A percentile compares a stretch with the other conserved stretches of the same genome.
Conservation (phyloP, 1,140 invertebrate species). For the Tachypleus tridentatus region DNA sequence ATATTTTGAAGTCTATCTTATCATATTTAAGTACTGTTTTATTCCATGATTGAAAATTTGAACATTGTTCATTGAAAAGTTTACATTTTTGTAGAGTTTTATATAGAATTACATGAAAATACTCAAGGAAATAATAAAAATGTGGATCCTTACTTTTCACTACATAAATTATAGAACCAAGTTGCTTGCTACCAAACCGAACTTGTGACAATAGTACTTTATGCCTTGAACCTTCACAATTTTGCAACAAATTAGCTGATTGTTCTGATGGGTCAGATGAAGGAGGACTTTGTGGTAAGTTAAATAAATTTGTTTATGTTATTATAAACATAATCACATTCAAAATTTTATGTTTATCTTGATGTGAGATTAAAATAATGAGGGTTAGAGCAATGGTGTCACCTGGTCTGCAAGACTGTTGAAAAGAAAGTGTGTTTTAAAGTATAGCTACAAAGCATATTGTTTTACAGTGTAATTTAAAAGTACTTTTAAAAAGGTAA, state of each 20-base stretch:
- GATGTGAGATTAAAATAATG: conserved; percentile 1
- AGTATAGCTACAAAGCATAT: no score
- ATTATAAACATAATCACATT: neutral
- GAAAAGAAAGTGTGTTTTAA: neutral
- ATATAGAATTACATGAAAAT: no score
- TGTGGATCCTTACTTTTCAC: conserved; percentile 5
- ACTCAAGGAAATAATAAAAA: neutral
- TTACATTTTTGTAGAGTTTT: no score
- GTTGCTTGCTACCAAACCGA: conserved; percentile 48
- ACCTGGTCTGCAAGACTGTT: neutral
- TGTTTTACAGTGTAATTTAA: no score
- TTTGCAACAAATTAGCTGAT: conserved; percentile 34
- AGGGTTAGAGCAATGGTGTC: neutral
- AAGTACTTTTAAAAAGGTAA: no score
- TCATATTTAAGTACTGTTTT: no score
- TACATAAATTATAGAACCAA: conserved; percentile 13
- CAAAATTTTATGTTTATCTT: conserved; percentile 6
- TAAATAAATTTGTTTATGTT: neutral
- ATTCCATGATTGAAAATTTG: no score
- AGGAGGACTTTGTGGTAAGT: conserved; percentile 54
- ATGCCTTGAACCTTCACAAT: conserved; percentile 17
- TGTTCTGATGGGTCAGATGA: conserved; percentile 70
- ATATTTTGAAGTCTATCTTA: no score
- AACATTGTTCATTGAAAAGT: no score
- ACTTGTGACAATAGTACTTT: conserved; percentile 50